A percentile compares a stretch with the other conserved stretches of the same genome.
phyloP scores from a whole-genome alignment of 2,888 invertebrate species.

The Cloeon dipterum region DNA sequence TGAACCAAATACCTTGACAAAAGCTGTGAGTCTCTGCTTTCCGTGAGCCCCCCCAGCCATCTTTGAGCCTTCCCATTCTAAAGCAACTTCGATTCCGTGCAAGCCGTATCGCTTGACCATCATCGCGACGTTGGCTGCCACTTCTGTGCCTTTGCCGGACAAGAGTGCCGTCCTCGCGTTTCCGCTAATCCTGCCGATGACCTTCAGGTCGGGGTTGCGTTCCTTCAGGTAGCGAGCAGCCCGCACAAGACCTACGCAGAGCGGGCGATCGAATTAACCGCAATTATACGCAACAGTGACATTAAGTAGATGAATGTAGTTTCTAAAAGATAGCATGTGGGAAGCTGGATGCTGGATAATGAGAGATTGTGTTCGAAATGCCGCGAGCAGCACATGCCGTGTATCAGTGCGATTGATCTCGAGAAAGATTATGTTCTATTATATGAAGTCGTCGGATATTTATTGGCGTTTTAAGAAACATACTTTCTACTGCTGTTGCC shows the following conservation, averaged over 20 bases:
- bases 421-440: no score
- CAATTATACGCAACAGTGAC: no score
- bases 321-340: no score
- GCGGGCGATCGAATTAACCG: no score
- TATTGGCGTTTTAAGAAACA: no score
- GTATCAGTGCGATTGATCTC: no score
- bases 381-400: no score
- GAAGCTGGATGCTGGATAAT: no score
- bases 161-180: constrained; percentile 5
- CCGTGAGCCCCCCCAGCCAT: constrained; percentile 6
- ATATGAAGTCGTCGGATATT: no score
- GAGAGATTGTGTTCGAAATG: no score
- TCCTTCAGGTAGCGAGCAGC: constrained; percentile 3
- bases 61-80: constrained; percentile 8
- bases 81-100: constrained; percentile 10
- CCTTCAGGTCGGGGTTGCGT: constrained; percentile 7
- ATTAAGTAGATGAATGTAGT: no score
- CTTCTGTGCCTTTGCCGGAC: constrained; percentile 3
- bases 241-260: neutral
- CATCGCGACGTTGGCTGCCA: constrained; percentile 6
- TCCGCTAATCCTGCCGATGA: constrained; percentile 7
- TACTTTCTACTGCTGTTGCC: no score
- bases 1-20: constrained; percentile 10
- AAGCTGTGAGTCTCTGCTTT: constrained; percentile 7
- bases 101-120: constrained; percentile 8